These are phyloP conservation scores for Hemicentrotus pulcherrimus DNA, from an alignment of 35 echinoderm and acorn worm species.

Conservation along the genomic window DNA sequence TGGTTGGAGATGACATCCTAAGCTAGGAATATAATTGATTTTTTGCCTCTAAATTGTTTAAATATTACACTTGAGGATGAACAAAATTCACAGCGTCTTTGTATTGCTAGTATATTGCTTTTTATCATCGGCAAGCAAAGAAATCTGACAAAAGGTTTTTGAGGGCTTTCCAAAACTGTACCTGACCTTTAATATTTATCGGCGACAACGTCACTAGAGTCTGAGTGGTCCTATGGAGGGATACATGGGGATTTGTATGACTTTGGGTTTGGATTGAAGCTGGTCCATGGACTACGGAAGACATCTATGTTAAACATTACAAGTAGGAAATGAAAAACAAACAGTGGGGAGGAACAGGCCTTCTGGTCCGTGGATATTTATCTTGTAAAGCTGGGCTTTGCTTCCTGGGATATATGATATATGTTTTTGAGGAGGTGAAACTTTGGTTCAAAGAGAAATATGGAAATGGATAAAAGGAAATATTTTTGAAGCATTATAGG, in stretches of 20 bases:
- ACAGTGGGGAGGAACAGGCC: neutral
- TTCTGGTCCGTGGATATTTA: neutral
- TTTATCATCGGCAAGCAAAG: too few relatives aligned
- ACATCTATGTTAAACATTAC: neutral
- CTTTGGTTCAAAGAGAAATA: neutral
- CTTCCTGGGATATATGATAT: neutral
- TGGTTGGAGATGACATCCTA: too few relatives aligned
- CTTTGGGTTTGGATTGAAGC: neutral
- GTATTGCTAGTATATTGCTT: too few relatives aligned
- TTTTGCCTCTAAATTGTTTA: too few relatives aligned
- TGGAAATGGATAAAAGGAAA: neutral
- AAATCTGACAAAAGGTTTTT: too few relatives aligned
- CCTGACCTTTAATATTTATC: too few relatives aligned
- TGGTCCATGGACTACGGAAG: neutral
- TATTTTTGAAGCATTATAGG: neutral
- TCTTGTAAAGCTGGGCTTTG: neutral
- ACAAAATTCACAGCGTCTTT: too few relatives aligned
- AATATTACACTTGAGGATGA: too few relatives aligned
- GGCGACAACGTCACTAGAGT: too few relatives aligned
- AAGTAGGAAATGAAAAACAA: neutral
- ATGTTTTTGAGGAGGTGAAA: neutral
- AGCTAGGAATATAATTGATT: too few relatives aligned
- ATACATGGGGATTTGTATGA: neutral
- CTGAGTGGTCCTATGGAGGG: neutral
- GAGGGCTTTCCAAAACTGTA: too few relatives aligned